Conservation (phyloP, 2,888 invertebrate species). For the Schrankia costaestrigalis region DNA sequence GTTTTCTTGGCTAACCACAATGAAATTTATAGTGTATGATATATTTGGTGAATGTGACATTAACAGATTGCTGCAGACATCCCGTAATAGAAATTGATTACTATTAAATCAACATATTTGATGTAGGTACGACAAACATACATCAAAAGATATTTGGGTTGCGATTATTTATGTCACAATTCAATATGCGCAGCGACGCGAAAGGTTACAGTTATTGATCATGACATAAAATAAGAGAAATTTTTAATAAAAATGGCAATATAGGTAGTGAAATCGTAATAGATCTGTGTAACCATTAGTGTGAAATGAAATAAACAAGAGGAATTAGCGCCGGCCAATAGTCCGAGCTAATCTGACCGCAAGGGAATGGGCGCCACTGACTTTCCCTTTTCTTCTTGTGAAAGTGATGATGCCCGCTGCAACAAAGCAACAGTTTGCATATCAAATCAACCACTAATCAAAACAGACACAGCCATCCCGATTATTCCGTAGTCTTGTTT, state of each 20-base stretch:
- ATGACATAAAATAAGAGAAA: constrained; percentile 19
- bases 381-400: constrained; percentile 78
- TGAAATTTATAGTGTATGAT: constrained; percentile 21
- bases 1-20: constrained; percentile 4
- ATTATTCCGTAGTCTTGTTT: constrained; percentile 21
- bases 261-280: constrained; percentile 48
- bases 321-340: constrained; percentile 68
- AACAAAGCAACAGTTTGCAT: constrained; percentile 65
- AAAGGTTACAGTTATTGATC: constrained; percentile 22
- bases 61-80: constrained; percentile 45
- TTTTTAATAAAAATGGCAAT: constrained; percentile 28
- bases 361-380: constrained; percentile 72
- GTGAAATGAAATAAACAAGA: constrained; percentile 69
- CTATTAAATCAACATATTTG: constrained; percentile 56
- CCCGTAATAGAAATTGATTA: constrained; percentile 49
- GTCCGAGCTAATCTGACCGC: constrained; percentile 71
- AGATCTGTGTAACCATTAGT: constrained; percentile 53
- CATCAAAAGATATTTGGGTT: too few relatives aligned
- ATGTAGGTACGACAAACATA: constrained; percentile 49
- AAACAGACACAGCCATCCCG: constrained; percentile 35
- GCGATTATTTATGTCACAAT: too few relatives aligned
- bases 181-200: too few relatives aligned
- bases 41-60: constrained; percentile 46
- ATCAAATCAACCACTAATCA: constrained; percentile 49
- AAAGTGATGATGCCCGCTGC: constrained; percentile 75